Conservation (phyloP, 2,113 vertebrate genomes). For the Equus przewalskii region DNA sequence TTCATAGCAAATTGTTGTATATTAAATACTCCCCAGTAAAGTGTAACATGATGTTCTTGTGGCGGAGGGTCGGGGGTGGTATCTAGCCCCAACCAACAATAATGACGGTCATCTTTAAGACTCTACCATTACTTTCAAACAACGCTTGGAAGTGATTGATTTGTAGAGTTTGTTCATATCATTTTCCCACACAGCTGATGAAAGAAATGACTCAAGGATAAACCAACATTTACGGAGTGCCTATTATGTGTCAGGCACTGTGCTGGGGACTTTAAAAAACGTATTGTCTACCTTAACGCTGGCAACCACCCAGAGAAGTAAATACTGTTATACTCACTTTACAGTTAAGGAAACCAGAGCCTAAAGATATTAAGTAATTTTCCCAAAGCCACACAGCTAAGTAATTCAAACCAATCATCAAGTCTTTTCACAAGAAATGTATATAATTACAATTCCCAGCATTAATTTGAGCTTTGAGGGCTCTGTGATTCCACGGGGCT, state of each 20-base stretch:
- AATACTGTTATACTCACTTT: slow-evolving; percentile 17
- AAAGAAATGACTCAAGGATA: slow-evolving; percentile 61
- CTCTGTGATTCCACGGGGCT: not conserved
- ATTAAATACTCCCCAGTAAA: slow-evolving; percentile 36
- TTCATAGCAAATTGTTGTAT: slow-evolving; percentile 15
- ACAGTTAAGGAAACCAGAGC: slow-evolving; percentile 51
- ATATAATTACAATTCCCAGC: slow-evolving; percentile 19
- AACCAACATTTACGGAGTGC: not conserved
- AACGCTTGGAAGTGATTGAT: not conserved
- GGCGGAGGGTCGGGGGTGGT: too few species aligned
- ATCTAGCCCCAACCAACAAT: not conserved
- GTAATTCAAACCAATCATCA: slow-evolving; percentile 61
- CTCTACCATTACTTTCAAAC: not conserved
- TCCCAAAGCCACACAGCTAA: slow-evolving; percentile 22
- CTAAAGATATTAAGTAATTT: slow-evolving; percentile 59
- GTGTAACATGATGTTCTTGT: not conserved
- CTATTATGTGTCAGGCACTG: not conserved
- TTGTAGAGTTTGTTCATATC: not conserved
- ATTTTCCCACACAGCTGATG: not conserved
- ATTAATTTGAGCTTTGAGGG: not conserved
- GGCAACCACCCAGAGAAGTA: not conserved
- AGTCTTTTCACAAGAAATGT: slow-evolving; percentile 64
- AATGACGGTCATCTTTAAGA: not conserved
- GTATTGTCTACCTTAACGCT: not conserved
- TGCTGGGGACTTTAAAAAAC: not conserved